Percentiles rank a stretch among this genome's conserved stretches.
Evolutionary conservation across 1,140 invertebrate genomes (phyloP).

Genomic region (Odontomachus brunneus): DNA sequence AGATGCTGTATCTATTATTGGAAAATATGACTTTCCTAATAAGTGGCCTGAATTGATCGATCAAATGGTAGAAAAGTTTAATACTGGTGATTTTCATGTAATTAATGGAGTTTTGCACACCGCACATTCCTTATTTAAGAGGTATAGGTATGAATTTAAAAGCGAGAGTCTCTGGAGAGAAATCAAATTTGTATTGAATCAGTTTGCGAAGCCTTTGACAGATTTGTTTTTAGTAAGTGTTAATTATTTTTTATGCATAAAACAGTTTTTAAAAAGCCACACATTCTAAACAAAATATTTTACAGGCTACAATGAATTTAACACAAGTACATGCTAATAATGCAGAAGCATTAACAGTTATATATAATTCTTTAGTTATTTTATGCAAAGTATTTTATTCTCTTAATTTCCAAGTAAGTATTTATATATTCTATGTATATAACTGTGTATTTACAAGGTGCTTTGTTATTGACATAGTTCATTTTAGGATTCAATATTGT

Average conservation of each 20-base stretch:
- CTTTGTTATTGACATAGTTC: too few relatives aligned
- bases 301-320: slow-evolving; percentile 94
- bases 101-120: slow-evolving; percentile 98
- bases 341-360: slow-evolving; percentile 92
- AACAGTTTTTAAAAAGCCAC: neutral
- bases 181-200: slow-evolving; percentile 98
- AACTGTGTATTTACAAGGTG: too few relatives aligned
- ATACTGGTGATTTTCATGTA: slow-evolving; percentile 95
- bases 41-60: slow-evolving; percentile 96
- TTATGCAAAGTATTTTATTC: slow-evolving; percentile 99
- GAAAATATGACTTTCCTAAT: slow-evolving; percentile 96
- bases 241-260: slow-evolving; percentile 41
- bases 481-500: too few relatives aligned
- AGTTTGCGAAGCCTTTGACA: slow-evolving; percentile 96
- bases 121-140: slow-evolving; percentile 97
- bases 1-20: slow-evolving; percentile 98
- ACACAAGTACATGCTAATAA: slow-evolving; percentile 92
- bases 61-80: slow-evolving; percentile 97
- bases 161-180: slow-evolving; percentile 97
- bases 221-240: slow-evolving; percentile 93
- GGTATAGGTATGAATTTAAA: slow-evolving; percentile 98
- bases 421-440: slow-evolving; percentile 5
- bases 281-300: slow-evolving; percentile 64
- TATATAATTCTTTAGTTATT: slow-evolving; percentile 95
- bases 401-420: slow-evolving; percentile 94